A percentile compares a stretch with the other conserved stretches of the same genome.
Conservation (phyloP, 2,888 invertebrate species). For the Rotaria magnacalcarata region DNA sequence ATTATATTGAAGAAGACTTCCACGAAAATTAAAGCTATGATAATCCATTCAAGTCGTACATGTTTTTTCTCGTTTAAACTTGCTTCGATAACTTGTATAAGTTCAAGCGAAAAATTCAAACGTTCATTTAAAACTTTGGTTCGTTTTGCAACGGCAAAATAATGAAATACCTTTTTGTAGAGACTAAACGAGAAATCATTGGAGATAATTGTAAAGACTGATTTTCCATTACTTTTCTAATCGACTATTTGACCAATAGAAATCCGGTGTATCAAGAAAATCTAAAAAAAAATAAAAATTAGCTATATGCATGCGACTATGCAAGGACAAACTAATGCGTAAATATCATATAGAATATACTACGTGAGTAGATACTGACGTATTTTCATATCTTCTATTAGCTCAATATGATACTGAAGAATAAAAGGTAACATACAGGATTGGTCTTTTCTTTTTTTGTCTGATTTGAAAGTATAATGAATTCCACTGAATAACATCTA, state of each 20-base stretch:
- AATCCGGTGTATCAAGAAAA: constrained; percentile 45
- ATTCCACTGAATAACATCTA: too few species aligned
- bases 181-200: background rate
- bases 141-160: constrained; percentile 40
- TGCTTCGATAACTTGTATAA: constrained; percentile 39
- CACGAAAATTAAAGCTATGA: constrained; percentile 38
- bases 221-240: background rate
- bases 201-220: background rate
- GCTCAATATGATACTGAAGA: too few species aligned
- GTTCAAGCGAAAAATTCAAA: constrained; percentile 40
- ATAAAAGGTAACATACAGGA: too few species aligned
- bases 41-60: constrained; percentile 44
- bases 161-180: constrained; percentile 37
- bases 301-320: too few species aligned
- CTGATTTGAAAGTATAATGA: too few species aligned
- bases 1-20: constrained; percentile 37
- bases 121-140: constrained; percentile 44
- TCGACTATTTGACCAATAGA: constrained; percentile 43
- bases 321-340: too few species aligned
- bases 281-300: background rate
- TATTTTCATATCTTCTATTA: too few species aligned
- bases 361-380: too few species aligned
- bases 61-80: constrained; percentile 41
- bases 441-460: too few species aligned
- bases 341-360: too few species aligned